A percentile compares a stretch with the other conserved stretches of the same genome.
Evolutionary conservation across 2,888 invertebrate genomes (phyloP).

Genomic region (Scaptomyza flava): DNA sequence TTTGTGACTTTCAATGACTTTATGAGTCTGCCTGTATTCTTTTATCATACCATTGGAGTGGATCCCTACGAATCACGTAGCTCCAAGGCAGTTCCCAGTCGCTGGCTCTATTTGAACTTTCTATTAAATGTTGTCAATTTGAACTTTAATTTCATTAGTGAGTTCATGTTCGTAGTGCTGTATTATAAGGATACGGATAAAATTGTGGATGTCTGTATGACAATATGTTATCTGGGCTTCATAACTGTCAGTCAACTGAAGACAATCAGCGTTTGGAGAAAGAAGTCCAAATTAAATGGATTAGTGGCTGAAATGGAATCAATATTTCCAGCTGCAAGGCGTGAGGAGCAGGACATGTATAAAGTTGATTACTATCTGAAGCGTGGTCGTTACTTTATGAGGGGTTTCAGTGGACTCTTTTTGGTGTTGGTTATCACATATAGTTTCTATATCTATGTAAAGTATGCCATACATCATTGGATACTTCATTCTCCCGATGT

Average conservation of each 20-base stretch:
- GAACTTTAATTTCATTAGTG: slow-evolving; percentile 22
- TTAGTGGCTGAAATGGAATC: slow-evolving; percentile 44
- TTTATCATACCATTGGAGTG: slow-evolving; percentile 46
- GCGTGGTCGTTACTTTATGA: slow-evolving; percentile 21
- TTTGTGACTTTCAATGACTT: slow-evolving; percentile 42
- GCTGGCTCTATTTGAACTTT: slow-evolving; percentile 30
- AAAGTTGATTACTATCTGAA: slow-evolving; percentile 16
- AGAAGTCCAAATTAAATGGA: slow-evolving; percentile 26
- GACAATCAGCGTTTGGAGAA: slow-evolving; percentile 28
- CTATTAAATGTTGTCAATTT: slow-evolving; percentile 18
- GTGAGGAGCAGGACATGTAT: slow-evolving; percentile 34
- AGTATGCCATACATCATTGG: slow-evolving; percentile 34
- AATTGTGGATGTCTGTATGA: slow-evolving; percentile 47
- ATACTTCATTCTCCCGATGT: slow-evolving; percentile 14
- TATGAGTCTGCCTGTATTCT: slow-evolving; percentile 49
- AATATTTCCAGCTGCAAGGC: slow-evolving; percentile 31
- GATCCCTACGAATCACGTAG: slow-evolving; percentile 32
- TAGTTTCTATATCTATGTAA: slow-evolving; percentile 24
- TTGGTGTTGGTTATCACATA: slow-evolving; percentile 18
- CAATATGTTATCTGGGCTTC: slow-evolving; percentile 34
- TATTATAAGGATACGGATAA: slow-evolving; percentile 20
- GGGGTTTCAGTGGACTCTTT: slow-evolving; percentile 31
- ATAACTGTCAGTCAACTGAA: slow-evolving; percentile 37
- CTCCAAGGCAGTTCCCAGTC: slow-evolving; percentile 7
- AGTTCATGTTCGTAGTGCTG: slow-evolving; percentile 20